Conservation (phyloP, 1,140 invertebrate species). For the Cylas formicarius region DNA sequence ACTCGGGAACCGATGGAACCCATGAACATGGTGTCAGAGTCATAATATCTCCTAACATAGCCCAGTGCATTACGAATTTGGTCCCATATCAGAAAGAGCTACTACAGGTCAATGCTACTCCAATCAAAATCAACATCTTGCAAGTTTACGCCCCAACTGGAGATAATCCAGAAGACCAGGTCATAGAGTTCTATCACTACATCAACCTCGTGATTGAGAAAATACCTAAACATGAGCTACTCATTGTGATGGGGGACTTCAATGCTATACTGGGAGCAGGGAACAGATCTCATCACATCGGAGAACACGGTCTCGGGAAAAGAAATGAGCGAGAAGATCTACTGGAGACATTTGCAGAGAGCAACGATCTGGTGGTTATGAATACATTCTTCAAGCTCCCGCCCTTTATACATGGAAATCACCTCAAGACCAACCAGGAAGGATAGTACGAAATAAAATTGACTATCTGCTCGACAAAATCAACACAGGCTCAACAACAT, state of each 20-base stretch:
- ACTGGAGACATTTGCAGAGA: constrained; percentile 34
- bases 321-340: constrained; percentile 33
- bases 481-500: no score
- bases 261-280: no score
- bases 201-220: no score
- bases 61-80: no score
- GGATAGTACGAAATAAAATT: constrained; percentile 36
- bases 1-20: no score
- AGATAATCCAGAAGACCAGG: background rate
- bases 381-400: constrained; percentile 37
- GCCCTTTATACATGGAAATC: constrained; percentile 39
- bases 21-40: no score
- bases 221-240: no score
- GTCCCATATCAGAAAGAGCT: background rate
- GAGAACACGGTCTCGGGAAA: constrained; percentile 25
- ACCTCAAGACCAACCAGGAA: constrained; percentile 26
- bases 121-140: constrained; percentile 6
- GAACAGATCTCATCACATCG: no score
- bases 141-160: constrained; percentile 7
- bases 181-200: background rate
- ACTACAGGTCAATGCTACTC: background rate
- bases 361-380: constrained; percentile 29
- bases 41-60: no score
- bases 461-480: constrained; percentile 35
- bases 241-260: no score